Evolutionary conservation across 2,888 invertebrate species (phyloP), one percentile per base, ranked within the genome.

Genomic region (Drosophila cracens): DNA sequence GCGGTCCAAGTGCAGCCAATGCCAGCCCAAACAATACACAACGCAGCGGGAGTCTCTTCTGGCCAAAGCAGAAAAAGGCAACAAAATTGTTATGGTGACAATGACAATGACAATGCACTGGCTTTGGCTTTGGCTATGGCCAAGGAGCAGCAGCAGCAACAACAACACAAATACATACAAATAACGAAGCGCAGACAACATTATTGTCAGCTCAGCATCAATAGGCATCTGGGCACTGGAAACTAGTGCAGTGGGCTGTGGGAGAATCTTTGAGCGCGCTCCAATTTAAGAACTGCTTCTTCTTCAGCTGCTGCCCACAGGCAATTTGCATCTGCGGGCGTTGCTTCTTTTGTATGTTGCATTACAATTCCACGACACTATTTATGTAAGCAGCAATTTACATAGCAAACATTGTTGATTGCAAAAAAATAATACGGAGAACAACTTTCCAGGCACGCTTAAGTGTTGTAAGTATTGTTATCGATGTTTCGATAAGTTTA

Each of bases 61-160:
- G 81, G 76, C 80, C 79, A 46, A 65, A 60, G 60, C 57, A 75
- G 61, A 60, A 75, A 70, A 82, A 75, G 75, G 75, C 79, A 82
- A 75, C 77, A 80, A 85, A 85, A 87, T 87, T 85, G 85, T 82
- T 87, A 80, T 83, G 86, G 86, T 81, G 84, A 82, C 86, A 86
- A 88, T 88, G 82, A 76, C 82, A 82, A 75, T 82, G 81, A 72
- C 74, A 72, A 70, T 58, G 53, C 74, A 81, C 76, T 61, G 64
- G 40, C 75, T 48, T 48, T 49, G 43, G 66, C 75, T 59, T 62
- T 62, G 64, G 56, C 74, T 46, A 58, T 49, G 40, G 67, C 76
- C 66, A 70, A 57, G 54, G 34, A 59, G 60, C 63, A 57, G 16
- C 60, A 60, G 21, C 70, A 75, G 10, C 59, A 63, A 1, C 43